These are phyloP conservation scores for Geodia barretti DNA, from an alignment of 37 sponge, comb jelly and placozoan species.

Conservation along the genomic window DNA sequence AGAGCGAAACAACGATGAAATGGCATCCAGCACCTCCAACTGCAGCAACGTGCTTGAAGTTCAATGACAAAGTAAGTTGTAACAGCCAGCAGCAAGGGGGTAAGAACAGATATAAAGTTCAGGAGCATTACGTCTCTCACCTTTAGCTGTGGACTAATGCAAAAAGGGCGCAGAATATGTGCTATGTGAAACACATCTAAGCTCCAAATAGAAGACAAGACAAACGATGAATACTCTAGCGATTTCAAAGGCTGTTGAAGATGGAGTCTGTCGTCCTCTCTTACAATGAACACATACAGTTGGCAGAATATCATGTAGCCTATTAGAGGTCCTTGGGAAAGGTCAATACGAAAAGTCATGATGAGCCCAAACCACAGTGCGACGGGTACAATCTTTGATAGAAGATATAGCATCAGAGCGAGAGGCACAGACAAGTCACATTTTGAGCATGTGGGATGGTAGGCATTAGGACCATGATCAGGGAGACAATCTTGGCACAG, in stretches of 20 bases:
- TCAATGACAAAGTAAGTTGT: neutral
- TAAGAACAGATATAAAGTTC: neutral
- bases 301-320: neutral
- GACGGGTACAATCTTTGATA: neutral
- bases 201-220: neutral
- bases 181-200: neutral
- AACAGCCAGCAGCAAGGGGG: neutral
- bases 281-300: neutral
- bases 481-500: neutral
- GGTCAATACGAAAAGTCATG: neutral
- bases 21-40: neutral
- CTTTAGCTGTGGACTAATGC: neutral
- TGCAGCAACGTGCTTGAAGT: neutral
- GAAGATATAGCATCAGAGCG: neutral
- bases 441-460: neutral
- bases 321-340: neutral
- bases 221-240: neutral
- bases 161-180: neutral
- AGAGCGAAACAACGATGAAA: neutral
- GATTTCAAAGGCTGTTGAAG: too few relatives aligned
- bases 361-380: neutral
- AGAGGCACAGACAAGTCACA: neutral
- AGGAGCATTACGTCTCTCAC: neutral
- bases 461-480: neutral
- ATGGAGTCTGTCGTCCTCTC: neutral